Evolutionary conservation across 1,140 invertebrate species (phyloP).

Genomic region (Neuroterus valhalla): DNA sequence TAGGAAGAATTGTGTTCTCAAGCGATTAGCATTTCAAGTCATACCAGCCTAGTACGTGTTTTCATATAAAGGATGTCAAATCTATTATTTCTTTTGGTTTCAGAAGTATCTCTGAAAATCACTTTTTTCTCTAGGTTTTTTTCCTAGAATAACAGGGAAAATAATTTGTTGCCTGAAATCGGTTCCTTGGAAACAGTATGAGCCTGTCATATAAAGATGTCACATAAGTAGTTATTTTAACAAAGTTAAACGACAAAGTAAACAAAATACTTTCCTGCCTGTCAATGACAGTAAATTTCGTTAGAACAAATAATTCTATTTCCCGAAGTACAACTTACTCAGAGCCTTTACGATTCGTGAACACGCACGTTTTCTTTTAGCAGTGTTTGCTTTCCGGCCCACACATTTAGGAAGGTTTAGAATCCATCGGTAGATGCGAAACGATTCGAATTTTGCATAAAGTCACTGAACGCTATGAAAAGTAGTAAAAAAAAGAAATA

Average conservation of each 20-base stretch:
- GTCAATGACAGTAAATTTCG: slow-evolving; percentile 17
- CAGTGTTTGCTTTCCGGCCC: slow-evolving; percentile 19
- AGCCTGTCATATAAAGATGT: not conserved
- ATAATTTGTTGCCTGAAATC: not conserved
- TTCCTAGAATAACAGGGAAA: too few species aligned
- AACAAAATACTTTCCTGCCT: slow-evolving; percentile 9
- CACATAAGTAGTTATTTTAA: slow-evolving; percentile 3
- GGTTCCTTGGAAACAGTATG: not conserved
- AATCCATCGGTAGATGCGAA: slow-evolving; percentile 3
- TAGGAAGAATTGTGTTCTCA: too few species aligned
- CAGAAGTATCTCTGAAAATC: too few species aligned
- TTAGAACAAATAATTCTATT: slow-evolving; percentile 17
- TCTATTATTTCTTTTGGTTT: too few species aligned
- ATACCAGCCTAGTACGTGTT: too few species aligned
- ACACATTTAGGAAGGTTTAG: not conserved
- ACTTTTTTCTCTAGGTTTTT: too few species aligned
- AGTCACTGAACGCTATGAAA: not conserved
- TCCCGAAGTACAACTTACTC: not conserved
- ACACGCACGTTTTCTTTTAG: slow-evolving; percentile 18
- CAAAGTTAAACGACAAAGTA: slow-evolving; percentile 19
- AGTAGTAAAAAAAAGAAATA: not conserved
- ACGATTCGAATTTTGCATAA: slow-evolving; percentile 16
- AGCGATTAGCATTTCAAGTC: too few species aligned
- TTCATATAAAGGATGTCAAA: too few species aligned
- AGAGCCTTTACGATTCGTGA: slow-evolving; percentile 1